Percentiles rank a stretch among this genome's conserved stretches.
Evolutionary conservation across 2,113 vertebrate genomes (phyloP).

Genomic region (Onychostoma macrolepis): DNA sequence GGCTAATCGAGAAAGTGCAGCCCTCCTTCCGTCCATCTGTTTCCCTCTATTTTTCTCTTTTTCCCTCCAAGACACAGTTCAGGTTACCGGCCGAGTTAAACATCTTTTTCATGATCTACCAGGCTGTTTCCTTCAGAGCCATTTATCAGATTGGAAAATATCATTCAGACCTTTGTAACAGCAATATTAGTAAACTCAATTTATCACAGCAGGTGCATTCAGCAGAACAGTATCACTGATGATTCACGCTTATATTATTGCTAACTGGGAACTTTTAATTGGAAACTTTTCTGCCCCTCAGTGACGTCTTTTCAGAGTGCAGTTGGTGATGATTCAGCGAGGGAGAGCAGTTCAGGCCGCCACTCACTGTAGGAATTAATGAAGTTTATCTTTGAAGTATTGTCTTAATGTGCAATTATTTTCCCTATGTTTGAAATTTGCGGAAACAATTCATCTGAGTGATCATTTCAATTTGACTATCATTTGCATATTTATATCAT

Average conservation of each 20-base stretch:
- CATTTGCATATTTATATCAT: slow-evolving; percentile 14
- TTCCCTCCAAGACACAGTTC: slow-evolving; percentile 42
- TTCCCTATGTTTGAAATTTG: slow-evolving; percentile 5
- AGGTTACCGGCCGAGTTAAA: background rate
- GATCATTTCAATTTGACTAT: background rate
- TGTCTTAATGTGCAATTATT: slow-evolving; percentile 20
- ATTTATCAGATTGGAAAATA: background rate
- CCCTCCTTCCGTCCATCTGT: slow-evolving; percentile 31
- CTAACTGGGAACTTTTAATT: slow-evolving; percentile 19
- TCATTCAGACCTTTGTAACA: background rate
- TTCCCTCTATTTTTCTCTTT: slow-evolving; percentile 47
- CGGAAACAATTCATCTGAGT: background rate
- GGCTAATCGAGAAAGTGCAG: background rate
- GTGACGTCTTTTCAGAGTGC: slow-evolving; percentile 27
- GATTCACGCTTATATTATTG: slow-evolving; percentile 37
- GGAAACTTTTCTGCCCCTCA: slow-evolving; percentile 4
- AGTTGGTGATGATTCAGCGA: slow-evolving; percentile 33
- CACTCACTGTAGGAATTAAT: slow-evolving; percentile 1
- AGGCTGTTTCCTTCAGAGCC: background rate
- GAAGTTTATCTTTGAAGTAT: slow-evolving; percentile 11
- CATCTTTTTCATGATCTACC: background rate
- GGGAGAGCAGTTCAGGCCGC: background rate
- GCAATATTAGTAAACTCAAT: background rate
- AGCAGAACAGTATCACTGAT: background rate
- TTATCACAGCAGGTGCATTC: slow-evolving; percentile 29